These are phyloP conservation scores for Xenus cinereus DNA, from an alignment of 2,113 vertebrate genomes.

Conservation along the genomic window DNA sequence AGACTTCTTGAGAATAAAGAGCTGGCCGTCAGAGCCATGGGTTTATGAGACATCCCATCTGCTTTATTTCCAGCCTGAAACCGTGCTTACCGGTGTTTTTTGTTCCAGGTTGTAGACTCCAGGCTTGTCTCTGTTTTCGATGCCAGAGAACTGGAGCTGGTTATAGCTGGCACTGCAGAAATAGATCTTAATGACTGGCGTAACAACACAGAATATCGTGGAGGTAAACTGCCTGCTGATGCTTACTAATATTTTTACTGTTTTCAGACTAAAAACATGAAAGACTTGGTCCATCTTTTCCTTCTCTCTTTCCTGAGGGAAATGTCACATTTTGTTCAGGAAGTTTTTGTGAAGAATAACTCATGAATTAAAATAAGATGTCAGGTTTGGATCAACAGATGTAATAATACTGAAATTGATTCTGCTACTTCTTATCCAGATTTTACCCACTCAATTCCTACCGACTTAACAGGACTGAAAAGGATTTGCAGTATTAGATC, in stretches of 20 bases:
- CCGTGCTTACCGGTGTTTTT: neutral
- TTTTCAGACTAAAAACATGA: neutral
- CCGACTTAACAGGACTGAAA: neutral
- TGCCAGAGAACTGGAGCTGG: constrained; percentile 94
- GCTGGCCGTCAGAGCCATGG: neutral
- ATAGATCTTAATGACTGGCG: constrained; percentile 96
- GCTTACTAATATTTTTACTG: neutral
- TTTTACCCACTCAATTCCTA: neutral
- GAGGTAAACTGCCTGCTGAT: constrained; percentile 78
- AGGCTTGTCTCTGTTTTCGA: constrained; percentile 97
- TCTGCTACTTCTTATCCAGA: neutral
- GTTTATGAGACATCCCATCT: neutral
- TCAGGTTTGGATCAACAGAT: neutral
- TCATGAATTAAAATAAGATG: neutral
- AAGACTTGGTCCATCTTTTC: neutral
- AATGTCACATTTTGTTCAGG: neutral
- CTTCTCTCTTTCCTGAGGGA: neutral
- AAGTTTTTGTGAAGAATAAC: neutral
- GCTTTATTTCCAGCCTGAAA: neutral
- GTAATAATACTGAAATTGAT: neutral
- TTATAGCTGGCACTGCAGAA: constrained; percentile 97
- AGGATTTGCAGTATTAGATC: neutral
- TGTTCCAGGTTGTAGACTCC: constrained; percentile 92
- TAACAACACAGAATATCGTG: constrained; percentile 94
- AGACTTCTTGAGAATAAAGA: neutral